A percentile compares a stretch with the other conserved stretches of the same genome.
Evolutionary conservation across 2,113 vertebrate genomes (phyloP).

Genomic region (Actenoides lindsayi): DNA sequence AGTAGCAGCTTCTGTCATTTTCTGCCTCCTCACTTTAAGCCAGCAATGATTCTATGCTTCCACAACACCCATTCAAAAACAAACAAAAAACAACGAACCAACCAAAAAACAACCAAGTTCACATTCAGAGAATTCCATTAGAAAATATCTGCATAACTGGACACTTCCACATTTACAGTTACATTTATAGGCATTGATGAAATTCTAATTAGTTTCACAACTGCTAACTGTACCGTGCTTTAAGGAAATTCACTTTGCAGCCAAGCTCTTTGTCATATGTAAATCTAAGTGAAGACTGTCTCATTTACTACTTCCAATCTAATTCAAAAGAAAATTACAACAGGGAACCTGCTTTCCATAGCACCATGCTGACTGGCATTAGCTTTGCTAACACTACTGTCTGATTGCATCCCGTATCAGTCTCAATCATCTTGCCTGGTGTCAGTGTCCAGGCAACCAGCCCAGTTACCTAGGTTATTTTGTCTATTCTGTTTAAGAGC

Average conservation of each 20-base stretch:
- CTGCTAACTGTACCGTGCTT: not conserved
- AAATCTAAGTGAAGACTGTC: not conserved
- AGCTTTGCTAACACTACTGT: not conserved
- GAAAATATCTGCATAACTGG: not conserved
- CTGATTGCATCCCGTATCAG: constrained; percentile 33
- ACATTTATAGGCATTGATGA: not conserved
- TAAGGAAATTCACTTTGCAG: not conserved
- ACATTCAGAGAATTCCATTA: not conserved
- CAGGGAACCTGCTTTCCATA: not conserved
- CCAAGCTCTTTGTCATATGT: rapidly evolving
- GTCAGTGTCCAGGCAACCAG: constrained; percentile 51
- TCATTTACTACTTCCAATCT: not conserved
- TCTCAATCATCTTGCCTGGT: constrained; percentile 18
- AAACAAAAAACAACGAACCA: not conserved
- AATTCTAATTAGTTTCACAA: not conserved
- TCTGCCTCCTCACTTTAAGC: not conserved
- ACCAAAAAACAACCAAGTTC: not conserved
- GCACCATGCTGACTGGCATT: constrained; percentile 20
- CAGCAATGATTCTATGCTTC: not conserved
- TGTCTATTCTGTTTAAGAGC: constrained; percentile 12
- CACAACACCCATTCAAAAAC: not conserved
- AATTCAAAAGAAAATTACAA: constrained; percentile 1
- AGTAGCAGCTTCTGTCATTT: not conserved
- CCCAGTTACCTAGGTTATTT: constrained; percentile 23
- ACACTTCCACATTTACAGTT: not conserved